Evolutionary conservation across 1,140 invertebrate species (phyloP).

Genomic region (Latrodectus geometricus): DNA sequence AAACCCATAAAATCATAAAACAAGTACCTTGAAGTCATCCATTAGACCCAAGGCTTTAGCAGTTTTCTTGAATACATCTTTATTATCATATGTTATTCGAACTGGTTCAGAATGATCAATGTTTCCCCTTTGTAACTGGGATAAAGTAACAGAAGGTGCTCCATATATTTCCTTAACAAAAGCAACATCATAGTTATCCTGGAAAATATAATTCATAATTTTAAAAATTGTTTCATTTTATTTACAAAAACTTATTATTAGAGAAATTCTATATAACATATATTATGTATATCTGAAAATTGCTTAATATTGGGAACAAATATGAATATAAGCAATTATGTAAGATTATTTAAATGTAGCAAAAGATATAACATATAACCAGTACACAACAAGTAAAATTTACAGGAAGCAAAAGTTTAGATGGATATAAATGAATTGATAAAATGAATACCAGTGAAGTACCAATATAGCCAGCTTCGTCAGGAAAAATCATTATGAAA

Average conservation of each 20-base stretch:
- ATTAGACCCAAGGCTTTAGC: slow-evolving; percentile 92
- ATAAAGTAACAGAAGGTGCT: slow-evolving; percentile 79
- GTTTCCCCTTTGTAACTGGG: slow-evolving; percentile 76
- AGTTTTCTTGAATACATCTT: slow-evolving; percentile 83
- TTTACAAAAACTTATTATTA: background rate
- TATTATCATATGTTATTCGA: slow-evolving; percentile 84
- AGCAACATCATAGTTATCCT: slow-evolving; percentile 90
- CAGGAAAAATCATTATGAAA: too few relatives aligned
- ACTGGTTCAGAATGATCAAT: slow-evolving; percentile 75
- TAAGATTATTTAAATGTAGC: too few relatives aligned
- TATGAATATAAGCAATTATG: too few relatives aligned
- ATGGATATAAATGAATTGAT: too few relatives aligned
- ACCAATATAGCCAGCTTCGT: too few relatives aligned
- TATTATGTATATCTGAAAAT: too few relatives aligned
- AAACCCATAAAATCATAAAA: background rate
- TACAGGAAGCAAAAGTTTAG: too few relatives aligned
- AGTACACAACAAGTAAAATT: too few relatives aligned
- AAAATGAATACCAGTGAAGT: too few relatives aligned
- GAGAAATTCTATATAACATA: too few relatives aligned
- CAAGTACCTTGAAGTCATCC: slow-evolving; percentile 92
- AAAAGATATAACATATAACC: too few relatives aligned
- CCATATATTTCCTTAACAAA: slow-evolving; percentile 85
- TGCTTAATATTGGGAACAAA: too few relatives aligned
- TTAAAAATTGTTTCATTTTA: background rate
- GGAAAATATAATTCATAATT: slow-evolving; percentile 65